Evolutionary conservation across 2,888 invertebrate species (phyloP).

Genomic region (Eupsilia transversa): DNA sequence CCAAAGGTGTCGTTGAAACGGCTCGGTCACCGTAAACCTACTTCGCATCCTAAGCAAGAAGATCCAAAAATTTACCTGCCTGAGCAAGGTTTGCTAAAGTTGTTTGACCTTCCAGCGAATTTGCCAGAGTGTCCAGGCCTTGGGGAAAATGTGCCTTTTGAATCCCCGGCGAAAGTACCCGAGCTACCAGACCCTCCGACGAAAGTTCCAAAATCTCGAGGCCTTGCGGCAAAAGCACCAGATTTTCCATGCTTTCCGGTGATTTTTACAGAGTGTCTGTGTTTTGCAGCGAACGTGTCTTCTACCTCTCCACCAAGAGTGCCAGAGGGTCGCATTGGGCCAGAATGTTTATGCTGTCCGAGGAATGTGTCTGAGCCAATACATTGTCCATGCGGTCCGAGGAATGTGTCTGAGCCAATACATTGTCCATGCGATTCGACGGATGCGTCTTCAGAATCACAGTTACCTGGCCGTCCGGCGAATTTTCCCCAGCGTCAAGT

Average conservation of each 20-base stretch:
- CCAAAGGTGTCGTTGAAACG: conserved; percentile 9
- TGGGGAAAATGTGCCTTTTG: neutral
- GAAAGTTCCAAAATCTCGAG: neutral
- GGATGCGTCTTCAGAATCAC: no score
- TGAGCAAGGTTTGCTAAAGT: conserved; percentile 10
- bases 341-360: neutral
- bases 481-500: no score
- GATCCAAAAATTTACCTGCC: neutral
- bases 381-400: no score
- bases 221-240: neutral
- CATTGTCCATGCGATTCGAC: no score
- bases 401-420: no score
- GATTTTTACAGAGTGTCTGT: conserved; percentile 1
- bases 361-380: neutral
- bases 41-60: neutral
- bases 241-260: neutral
- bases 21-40: neutral
- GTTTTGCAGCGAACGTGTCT: neutral
- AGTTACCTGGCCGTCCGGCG: no score
- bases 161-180: neutral
- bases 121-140: neutral
- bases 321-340: neutral
- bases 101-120: neutral
- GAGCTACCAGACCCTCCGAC: neutral
- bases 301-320: conserved; percentile 2